Base-by-base conservation (phyloP, 1,140 invertebrate genomes). In the Megathymus violae region DNA sequence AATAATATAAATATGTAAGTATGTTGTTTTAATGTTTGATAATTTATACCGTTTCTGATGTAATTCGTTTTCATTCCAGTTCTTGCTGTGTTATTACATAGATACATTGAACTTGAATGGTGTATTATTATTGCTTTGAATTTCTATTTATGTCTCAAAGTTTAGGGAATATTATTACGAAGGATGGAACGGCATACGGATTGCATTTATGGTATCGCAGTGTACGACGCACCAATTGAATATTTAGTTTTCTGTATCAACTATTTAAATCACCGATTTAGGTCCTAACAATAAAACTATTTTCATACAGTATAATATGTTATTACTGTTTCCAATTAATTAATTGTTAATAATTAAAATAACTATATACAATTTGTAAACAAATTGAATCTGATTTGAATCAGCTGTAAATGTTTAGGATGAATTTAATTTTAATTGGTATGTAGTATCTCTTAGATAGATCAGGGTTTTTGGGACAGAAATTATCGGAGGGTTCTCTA, bases 191-290 rank as follows among this genome's bases (percentile, higher is more conserved):
- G n/a, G n/a, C n/a, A 64, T 65, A 62, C 63, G 62, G 63, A 78
- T 76, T 87, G 82, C 80, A 87, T 85, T 87, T 87, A 85, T 83
- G 72, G 60, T 67, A 78, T 71, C 67, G 76, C 78, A 83, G 79
- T 79, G 76, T 74, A 67, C 22, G 10, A 17, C 15, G 17, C 2
- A 17, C 31, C 16, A 34, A 50, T 36, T 34, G 1, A 34, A 27
- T 3, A 27, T 27, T 34, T 15, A 14, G 10, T 48, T 27, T 31
- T 25, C 3, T 25, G 6, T 3, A 3, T 25, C 22, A 25, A 25
- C 6, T 25, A 6, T 25, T 25, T 25, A 6, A 25, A n/a, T n/a
- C n/a, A n/a, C n/a, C n/a, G n/a, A n/a, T n/a, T n/a, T n/a, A n/a
- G n/a, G n/a, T n/a, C n/a, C n/a, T n/a, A n/a, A n/a, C n/a, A n/a